Evolutionary conservation across 2,113 vertebrate species (phyloP), one percentile per base, ranked within the genome.

Genomic region (Isichthys henryi): DNA sequence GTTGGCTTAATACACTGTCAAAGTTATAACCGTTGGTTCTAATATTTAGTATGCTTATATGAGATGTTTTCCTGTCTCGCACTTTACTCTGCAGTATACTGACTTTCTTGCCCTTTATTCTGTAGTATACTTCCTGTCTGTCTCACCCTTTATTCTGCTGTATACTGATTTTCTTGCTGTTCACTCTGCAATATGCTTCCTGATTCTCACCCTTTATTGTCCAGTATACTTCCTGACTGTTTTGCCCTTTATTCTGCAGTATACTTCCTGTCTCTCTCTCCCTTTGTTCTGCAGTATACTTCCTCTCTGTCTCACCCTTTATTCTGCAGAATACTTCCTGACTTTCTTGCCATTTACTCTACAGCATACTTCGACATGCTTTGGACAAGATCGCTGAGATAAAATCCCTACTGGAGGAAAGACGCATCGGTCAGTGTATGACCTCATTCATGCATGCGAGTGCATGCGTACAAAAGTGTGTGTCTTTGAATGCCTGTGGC

Each of bases 321-420:
- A 58, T 21, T 58, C 21, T 58, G 19, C 53, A 23, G 53, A n/a
- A n/a, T 58, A 58, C 21, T 58, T n/a, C 21, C 7, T 62, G 58
- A 66, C 58, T 10, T 27, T 70, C n/a, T 43, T 6, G 13, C 15
- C 35, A 17, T 80, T 80, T 77, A 17, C 70, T 66, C n/a, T 23
- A 2, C 93, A 98, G 97, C 91, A 97, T 98, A 84, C 95, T 98
- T 11, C 96, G 97, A 3, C 97, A 96, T 52, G 96, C 97, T 0
- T 93, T 98, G 31, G 97, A 98, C 89, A 98, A 98, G 90, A 98
- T 98, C 0, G 97, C 97, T 0, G 97, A 98, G 91, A 98, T 98
- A 93, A 98, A 98, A 92, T 97, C 97, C 9, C 86, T 98, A 27
- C 89, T 98, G 94, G 97, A 98, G 92, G 97, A 98, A 93, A 92